Conservation (phyloP, 2,888 invertebrate genomes). For the Drosophila eohydei region DNA sequence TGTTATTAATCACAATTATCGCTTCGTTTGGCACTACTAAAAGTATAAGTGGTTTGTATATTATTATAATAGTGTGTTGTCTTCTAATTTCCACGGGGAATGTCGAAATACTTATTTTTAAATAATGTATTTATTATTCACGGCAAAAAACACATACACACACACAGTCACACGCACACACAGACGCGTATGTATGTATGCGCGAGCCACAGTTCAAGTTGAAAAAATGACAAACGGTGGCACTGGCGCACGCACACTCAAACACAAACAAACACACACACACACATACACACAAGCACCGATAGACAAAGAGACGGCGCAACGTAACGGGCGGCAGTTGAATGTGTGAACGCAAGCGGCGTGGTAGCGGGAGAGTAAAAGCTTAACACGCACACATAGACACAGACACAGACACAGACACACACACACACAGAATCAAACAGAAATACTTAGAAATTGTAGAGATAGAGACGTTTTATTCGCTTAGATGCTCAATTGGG, state of each 20-base stretch:
- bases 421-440: conserved; percentile 5
- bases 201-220: conserved; percentile 72
- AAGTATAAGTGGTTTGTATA: conserved; percentile 12
- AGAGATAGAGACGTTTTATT: conserved; percentile 41
- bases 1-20: conserved; percentile 67
- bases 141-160: conserved; percentile 22
- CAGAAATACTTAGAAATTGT: conserved; percentile 25
- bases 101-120: conserved; percentile 79
- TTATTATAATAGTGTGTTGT: conserved; percentile 33
- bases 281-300: conserved; percentile 21
- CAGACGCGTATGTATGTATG: conserved; percentile 20
- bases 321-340: conserved; percentile 18
- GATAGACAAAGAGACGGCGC: conserved; percentile 14
- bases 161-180: conserved; percentile 19
- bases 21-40: conserved; percentile 50
- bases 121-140: conserved; percentile 55
- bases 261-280: conserved; percentile 17
- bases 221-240: conserved; percentile 54
- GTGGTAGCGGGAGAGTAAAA: conserved; percentile 49
- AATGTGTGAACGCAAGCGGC: conserved; percentile 16
- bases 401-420: conserved; percentile 13
- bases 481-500: conserved; percentile 61
- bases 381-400: conserved; percentile 50
- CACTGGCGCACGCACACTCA: conserved; percentile 34
- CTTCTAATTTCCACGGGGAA: conserved; percentile 59